phyloP scores from a whole-genome alignment of 2,113 vertebrate genomes.

The Notechis scutatus region DNA sequence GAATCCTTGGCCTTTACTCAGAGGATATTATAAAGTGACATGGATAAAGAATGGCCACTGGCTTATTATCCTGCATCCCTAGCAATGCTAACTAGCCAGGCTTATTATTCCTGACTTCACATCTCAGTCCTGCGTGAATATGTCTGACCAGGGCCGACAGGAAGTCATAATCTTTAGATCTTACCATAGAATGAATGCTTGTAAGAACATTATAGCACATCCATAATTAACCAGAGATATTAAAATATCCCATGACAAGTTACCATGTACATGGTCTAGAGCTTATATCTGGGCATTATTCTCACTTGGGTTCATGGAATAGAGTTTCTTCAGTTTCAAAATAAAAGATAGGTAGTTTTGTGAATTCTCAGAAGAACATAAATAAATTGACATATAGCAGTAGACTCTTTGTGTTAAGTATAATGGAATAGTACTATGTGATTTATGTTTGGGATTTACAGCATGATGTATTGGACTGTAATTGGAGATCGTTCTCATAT shows the following conservation, averaged over 20 bases:
- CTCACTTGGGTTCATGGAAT: not conserved
- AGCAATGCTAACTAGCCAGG: not conserved
- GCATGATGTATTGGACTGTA: slow-evolving; percentile 99
- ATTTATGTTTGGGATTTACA: slow-evolving; percentile 50
- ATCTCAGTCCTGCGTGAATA: not conserved
- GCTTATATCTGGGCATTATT: not conserved
- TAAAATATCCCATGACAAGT: not conserved
- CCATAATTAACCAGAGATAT: not conserved
- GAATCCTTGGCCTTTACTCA: not conserved
- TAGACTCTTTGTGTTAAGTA: not conserved
- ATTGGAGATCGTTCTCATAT: slow-evolving; percentile 94
- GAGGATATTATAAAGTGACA: not conserved
- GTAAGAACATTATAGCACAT: not conserved
- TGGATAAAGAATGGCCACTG: not conserved
- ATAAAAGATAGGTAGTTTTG: not conserved
- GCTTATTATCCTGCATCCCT: not conserved
- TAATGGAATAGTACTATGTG: not conserved
- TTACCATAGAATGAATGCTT: not conserved
- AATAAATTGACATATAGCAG: not conserved
- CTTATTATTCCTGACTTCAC: not conserved
- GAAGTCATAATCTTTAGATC: not conserved
- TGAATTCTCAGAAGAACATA: not conserved
- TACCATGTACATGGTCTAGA: not conserved
- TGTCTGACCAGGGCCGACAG: not conserved
- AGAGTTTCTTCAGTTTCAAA: not conserved